Conservation (phyloP, 2,888 invertebrate genomes). For the Dasysyrphus albostriatus region DNA sequence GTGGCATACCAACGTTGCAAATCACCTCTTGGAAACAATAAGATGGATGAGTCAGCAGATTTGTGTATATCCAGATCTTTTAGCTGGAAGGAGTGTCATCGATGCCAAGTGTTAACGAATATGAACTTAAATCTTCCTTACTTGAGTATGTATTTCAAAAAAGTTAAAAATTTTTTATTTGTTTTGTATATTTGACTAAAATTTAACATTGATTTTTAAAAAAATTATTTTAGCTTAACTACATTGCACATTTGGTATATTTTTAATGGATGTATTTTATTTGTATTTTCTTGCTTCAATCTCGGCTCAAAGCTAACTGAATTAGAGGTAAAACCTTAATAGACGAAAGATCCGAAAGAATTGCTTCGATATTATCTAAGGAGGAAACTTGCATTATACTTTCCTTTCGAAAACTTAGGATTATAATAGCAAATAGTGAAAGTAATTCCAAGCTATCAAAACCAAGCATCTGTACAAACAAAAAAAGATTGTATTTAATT, state of each 20-base stretch:
- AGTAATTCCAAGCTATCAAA: constrained; percentile 96
- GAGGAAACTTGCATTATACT: constrained; percentile 91
- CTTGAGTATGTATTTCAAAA: too few relatives aligned
- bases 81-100: too few relatives aligned
- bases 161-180: not conserved
- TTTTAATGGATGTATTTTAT: not conserved
- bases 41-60: too few relatives aligned
- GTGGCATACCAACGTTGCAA: too few relatives aligned
- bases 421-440: constrained; percentile 92
- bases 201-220: not conserved
- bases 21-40: too few relatives aligned
- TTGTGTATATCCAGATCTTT: too few relatives aligned
- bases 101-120: too few relatives aligned
- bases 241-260: constrained; percentile 1
- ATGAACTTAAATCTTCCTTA: too few relatives aligned
- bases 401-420: constrained; percentile 93
- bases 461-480: constrained; percentile 87
- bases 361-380: constrained; percentile 92
- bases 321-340: constrained; percentile 93
- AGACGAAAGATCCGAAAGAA: constrained; percentile 94
- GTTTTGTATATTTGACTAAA: constrained; percentile 18
- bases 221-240: not conserved
- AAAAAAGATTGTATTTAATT: not conserved
- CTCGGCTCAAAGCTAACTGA: constrained; percentile 90
- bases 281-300: constrained; percentile 80